A percentile compares a stretch with the other conserved stretches of the same genome.
phyloP scores from a whole-genome alignment of 2,888 invertebrate species.

The Drosophila nr. medialis region DNA sequence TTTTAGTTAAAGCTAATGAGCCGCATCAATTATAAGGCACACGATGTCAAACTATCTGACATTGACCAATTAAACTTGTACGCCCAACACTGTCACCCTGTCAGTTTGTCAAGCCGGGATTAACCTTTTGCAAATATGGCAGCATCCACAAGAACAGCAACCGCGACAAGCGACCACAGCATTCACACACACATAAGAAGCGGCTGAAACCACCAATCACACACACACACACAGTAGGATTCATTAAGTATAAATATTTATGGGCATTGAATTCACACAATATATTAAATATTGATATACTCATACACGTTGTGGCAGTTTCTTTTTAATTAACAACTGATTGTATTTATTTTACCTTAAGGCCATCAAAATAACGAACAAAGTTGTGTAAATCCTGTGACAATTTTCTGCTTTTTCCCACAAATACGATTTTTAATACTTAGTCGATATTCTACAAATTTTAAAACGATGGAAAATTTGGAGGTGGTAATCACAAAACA shows the following conservation, averaged over 20 bases:
- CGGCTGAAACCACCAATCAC: not conserved
- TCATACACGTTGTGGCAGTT: slow-evolving; percentile 8
- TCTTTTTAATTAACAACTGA: slow-evolving; percentile 30
- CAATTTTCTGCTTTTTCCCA: not conserved
- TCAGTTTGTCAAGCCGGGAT: slow-evolving; percentile 65
- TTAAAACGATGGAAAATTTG: not conserved
- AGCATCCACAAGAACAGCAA: slow-evolving; percentile 35
- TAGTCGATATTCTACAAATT: not conserved
- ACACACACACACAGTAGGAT: slow-evolving; percentile 4
- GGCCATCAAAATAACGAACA: not conserved
- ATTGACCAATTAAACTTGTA: slow-evolving; percentile 70
- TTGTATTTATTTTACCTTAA: slow-evolving; percentile 12
- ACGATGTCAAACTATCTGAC: slow-evolving; percentile 62
- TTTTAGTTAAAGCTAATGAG: slow-evolving; percentile 41
- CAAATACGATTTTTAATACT: not conserved
- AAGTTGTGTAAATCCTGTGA: not conserved
- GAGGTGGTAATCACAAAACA: not conserved
- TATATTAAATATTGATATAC: slow-evolving; percentile 24
- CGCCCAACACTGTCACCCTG: slow-evolving; percentile 31
- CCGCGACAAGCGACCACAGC: slow-evolving; percentile 57
- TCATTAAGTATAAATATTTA: slow-evolving; percentile 51
- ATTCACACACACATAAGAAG: slow-evolving; percentile 22
- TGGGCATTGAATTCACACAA: slow-evolving; percentile 28
- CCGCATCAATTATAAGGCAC: slow-evolving; percentile 53
- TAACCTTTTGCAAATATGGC: slow-evolving; percentile 65